Conservation (phyloP, 2,888 invertebrate species). For the Pyrrhia umbra region DNA sequence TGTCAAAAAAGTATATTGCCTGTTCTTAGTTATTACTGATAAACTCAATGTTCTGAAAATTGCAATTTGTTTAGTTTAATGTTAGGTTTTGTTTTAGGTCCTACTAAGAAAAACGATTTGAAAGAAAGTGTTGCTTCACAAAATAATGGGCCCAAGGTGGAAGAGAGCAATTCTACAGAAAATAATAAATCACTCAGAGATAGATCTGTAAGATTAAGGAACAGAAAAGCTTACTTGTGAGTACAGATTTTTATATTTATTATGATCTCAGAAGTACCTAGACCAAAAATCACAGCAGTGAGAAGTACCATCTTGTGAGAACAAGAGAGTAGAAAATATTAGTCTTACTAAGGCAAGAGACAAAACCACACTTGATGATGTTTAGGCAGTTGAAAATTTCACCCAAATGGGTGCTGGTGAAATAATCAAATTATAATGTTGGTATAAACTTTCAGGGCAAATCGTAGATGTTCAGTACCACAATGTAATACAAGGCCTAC, state of each 20-base stretch:
- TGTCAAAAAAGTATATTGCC: too few species aligned
- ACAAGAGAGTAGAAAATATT: too few species aligned
- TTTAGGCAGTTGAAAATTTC: too few species aligned
- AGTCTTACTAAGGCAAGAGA: too few species aligned
- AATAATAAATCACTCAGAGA: conserved; percentile 17
- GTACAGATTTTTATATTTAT: not conserved
- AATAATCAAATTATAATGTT: too few species aligned
- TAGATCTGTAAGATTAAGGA: conserved; percentile 41
- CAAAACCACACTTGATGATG: too few species aligned
- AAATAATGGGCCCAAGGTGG: not conserved
- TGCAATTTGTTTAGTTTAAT: not conserved
- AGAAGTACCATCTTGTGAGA: too few species aligned
- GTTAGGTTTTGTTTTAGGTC: not conserved
- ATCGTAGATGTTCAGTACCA: conserved; percentile 55
- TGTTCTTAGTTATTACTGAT: not conserved
- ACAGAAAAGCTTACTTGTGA: conserved; percentile 49
- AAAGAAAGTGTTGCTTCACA: conserved; percentile 2
- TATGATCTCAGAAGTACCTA: too few species aligned
- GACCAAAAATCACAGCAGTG: too few species aligned
- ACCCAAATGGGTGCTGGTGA: too few species aligned
- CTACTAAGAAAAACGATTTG: not conserved
- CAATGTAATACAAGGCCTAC: conserved; percentile 50
- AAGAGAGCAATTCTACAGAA: conserved; percentile 15
- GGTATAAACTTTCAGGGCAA: conserved; percentile 35
- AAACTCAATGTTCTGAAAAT: not conserved